Conservation (phyloP, 2,797 vertebrate genomes). For the Ambastaia sidthimunki region DNA sequence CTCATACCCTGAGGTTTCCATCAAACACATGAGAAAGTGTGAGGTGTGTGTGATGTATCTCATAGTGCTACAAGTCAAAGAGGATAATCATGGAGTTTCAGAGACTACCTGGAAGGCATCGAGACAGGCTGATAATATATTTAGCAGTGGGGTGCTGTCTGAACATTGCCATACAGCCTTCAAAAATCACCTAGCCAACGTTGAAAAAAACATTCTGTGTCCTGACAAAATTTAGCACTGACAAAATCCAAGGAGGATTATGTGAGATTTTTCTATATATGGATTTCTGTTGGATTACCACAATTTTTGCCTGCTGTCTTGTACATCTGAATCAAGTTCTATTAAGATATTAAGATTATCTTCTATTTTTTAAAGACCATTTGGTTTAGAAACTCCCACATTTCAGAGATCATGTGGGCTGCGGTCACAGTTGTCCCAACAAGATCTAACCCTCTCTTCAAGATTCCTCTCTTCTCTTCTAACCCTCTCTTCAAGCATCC, state of each 20-base stretch:
- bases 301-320: neutral
- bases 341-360: too few relatives aligned
- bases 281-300: too few relatives aligned
- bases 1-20: slow-evolving; percentile 1
- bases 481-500: slow-evolving; percentile 5
- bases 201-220: neutral
- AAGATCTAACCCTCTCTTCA: slow-evolving; percentile 5
- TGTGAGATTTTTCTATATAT: too few relatives aligned
- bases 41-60: slow-evolving; percentile 40
- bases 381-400: slow-evolving; percentile 2
- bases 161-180: slow-evolving; percentile 20
- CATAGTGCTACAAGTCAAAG: slow-evolving; percentile 50
- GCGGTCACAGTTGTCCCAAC: slow-evolving; percentile 32
- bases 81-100: slow-evolving; percentile 39
- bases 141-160: slow-evolving; percentile 30
- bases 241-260: too few relatives aligned
- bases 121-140: slow-evolving; percentile 41
- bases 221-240: slow-evolving; percentile 1
- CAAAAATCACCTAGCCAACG: neutral
- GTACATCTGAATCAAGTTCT: neutral
- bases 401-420: neutral
- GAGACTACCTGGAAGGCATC: slow-evolving; percentile 24
- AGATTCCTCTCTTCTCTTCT: too few relatives aligned
- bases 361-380: neutral
- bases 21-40: slow-evolving; percentile 8